These are phyloP conservation scores for Bacillus rossius DNA, from an alignment of 1,140 invertebrate genomes.

Conservation along the genomic window DNA sequence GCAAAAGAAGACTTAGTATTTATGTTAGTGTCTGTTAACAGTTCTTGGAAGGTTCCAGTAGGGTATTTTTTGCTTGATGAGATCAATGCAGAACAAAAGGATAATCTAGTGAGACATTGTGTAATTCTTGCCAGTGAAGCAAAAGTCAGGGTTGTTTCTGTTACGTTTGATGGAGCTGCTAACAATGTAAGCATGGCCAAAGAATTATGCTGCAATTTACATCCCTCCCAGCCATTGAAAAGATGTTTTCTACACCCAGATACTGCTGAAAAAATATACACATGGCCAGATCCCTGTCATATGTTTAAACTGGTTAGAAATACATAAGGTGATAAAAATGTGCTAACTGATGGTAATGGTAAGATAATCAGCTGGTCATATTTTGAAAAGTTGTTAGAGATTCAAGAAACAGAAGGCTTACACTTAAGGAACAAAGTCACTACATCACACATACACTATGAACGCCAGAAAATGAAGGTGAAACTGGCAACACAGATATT, in stretches of 20 bases:
- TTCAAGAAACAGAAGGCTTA: slow-evolving; percentile 29
- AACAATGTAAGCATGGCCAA: slow-evolving; percentile 26
- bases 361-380: slow-evolving; percentile 27
- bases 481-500: slow-evolving; percentile 32
- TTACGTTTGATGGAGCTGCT: slow-evolving; percentile 34
- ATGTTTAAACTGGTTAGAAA: slow-evolving; percentile 30
- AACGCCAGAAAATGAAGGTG: slow-evolving; percentile 34
- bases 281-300: slow-evolving; percentile 22
- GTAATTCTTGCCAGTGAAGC: slow-evolving; percentile 21
- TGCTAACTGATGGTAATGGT: slow-evolving; percentile 15
- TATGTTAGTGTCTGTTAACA: slow-evolving; percentile 32
- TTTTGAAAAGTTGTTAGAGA: slow-evolving; percentile 25
- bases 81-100: slow-evolving; percentile 22
- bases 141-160: slow-evolving; percentile 23
- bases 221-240: background rate
- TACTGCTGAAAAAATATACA: slow-evolving; percentile 16
- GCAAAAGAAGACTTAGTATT: slow-evolving; percentile 36
- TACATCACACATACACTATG: slow-evolving; percentile 28
- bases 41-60: slow-evolving; percentile 33
- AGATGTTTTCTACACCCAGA: slow-evolving; percentile 13
- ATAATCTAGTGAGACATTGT: slow-evolving; percentile 24
- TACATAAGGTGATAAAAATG: slow-evolving; percentile 20
- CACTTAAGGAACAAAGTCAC: slow-evolving; percentile 27
- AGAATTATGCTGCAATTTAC: slow-evolving; percentile 25
- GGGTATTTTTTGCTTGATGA: slow-evolving; percentile 32